Conservation (phyloP, 1,140 invertebrate species). For the Liolophura sinensis region DNA sequence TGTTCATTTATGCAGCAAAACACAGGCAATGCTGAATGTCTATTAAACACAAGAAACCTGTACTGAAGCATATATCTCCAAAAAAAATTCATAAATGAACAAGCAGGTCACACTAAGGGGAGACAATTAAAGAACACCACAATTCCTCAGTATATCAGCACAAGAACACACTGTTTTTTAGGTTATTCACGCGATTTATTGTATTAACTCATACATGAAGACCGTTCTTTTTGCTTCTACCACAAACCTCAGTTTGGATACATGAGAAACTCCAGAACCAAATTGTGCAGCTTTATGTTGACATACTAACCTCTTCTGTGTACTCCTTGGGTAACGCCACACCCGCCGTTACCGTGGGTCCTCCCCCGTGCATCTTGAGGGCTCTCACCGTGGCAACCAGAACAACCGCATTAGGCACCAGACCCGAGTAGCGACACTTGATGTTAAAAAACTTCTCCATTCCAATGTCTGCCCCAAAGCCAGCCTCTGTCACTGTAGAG, state of each 20-base stretch:
- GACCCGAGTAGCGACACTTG: conserved; percentile 89
- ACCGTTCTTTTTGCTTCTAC: too few relatives aligned
- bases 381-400: conserved; percentile 92
- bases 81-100: too few relatives aligned
- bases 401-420: conserved; percentile 87
- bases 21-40: too few relatives aligned
- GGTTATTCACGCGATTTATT: too few relatives aligned
- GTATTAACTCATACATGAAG: too few relatives aligned
- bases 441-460: conserved; percentile 99
- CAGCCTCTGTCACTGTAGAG: conserved; percentile 85
- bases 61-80: neutral
- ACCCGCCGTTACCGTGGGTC: conserved; percentile 84
- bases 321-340: conserved; percentile 83
- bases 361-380: conserved; percentile 98
- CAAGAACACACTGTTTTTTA: too few relatives aligned
- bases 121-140: too few relatives aligned
- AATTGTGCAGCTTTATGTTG: neutral
- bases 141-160: too few relatives aligned
- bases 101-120: too few relatives aligned
- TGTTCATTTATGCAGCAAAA: too few relatives aligned
- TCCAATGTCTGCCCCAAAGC: conserved; percentile 98
- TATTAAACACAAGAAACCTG: conserved; percentile 2
- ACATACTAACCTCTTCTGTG: conserved; percentile 62
- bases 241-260: too few relatives aligned
- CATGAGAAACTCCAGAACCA: too few relatives aligned